A percentile compares a stretch with the other conserved stretches of the same genome.
Conservation (phyloP, 1,140 invertebrate species). For the Brachystomella parvula region DNA sequence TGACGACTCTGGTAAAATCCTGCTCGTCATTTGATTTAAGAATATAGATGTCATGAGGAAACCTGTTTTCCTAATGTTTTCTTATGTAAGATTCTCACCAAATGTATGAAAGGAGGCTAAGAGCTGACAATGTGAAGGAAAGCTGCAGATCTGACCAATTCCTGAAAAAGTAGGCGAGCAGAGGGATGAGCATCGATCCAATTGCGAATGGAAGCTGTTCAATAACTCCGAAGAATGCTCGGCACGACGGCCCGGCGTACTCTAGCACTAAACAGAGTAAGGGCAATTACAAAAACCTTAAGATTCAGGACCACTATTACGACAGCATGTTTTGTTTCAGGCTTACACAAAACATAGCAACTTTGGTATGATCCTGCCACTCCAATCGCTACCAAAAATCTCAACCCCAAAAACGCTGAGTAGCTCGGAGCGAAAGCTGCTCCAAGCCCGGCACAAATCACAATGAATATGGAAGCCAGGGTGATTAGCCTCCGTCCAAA, state of each 20-base stretch:
- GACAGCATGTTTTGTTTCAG: no score
- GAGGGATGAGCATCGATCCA: slow-evolving; percentile 45
- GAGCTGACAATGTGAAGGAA: slow-evolving; percentile 58
- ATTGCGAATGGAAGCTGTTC: background rate
- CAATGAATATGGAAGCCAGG: background rate
- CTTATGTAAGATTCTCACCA: no score
- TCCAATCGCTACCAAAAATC: background rate
- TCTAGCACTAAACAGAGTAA: background rate
- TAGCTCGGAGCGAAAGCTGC: background rate
- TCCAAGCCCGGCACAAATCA: background rate
- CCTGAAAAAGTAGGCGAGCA: slow-evolving; percentile 60
- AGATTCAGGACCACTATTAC: no score
- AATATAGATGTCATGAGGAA: background rate
- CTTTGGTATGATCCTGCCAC: background rate
- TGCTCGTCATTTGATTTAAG: slow-evolving; percentile 45
- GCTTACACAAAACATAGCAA: no score
- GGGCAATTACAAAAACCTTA: no score
- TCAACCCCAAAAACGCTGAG: background rate
- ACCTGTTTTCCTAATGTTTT: no score
- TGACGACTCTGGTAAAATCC: slow-evolving; percentile 73
- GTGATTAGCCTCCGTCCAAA: background rate
- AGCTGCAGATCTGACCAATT: slow-evolving; percentile 65
- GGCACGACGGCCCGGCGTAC: background rate
- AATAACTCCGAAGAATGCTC: background rate
- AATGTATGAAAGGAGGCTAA: slow-evolving; percentile 57